Evolutionary conservation across 2,888 invertebrate genomes (phyloP).

Genomic region (Trichopoda pennipes): DNA sequence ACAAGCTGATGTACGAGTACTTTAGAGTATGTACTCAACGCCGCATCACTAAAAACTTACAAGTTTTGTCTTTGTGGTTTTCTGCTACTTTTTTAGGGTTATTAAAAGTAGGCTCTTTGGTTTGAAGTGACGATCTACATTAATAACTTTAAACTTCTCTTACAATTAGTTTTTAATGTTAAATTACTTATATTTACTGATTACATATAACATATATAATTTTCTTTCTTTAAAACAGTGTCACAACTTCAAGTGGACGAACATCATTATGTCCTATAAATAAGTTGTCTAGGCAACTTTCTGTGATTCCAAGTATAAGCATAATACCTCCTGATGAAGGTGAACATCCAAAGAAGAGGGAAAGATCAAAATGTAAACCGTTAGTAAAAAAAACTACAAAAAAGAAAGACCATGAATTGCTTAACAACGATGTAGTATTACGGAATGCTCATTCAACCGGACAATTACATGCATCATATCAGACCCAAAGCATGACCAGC

Average conservation of each 20-base stretch:
- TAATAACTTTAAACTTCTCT: too few species aligned
- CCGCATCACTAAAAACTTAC: too few species aligned
- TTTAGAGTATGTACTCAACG: too few species aligned
- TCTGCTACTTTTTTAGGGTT: too few species aligned
- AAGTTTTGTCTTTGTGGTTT: too few species aligned
- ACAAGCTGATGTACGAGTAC: too few species aligned
- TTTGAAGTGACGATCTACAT: too few species aligned
- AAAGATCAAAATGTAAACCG: constrained; percentile 61
- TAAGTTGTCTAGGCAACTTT: constrained; percentile 47
- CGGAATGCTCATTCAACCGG: constrained; percentile 75
- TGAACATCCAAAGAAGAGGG: constrained; percentile 55
- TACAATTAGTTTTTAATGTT: too few species aligned
- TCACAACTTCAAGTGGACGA: not conserved
- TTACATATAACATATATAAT: too few species aligned
- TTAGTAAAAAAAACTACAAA: constrained; percentile 47
- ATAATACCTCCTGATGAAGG: constrained; percentile 60
- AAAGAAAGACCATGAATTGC: not conserved
- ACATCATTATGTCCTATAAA: constrained; percentile 18
- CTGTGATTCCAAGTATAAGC: constrained; percentile 69
- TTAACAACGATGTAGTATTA: constrained; percentile 27
- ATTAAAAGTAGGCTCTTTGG: too few species aligned
- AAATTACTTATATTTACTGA: too few species aligned
- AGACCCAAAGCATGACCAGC: constrained; percentile 31
- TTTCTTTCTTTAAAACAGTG: not conserved
- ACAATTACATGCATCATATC: constrained; percentile 71